Conservation (phyloP, 1,140 invertebrate species). For the Trigoniulus corallinus region DNA sequence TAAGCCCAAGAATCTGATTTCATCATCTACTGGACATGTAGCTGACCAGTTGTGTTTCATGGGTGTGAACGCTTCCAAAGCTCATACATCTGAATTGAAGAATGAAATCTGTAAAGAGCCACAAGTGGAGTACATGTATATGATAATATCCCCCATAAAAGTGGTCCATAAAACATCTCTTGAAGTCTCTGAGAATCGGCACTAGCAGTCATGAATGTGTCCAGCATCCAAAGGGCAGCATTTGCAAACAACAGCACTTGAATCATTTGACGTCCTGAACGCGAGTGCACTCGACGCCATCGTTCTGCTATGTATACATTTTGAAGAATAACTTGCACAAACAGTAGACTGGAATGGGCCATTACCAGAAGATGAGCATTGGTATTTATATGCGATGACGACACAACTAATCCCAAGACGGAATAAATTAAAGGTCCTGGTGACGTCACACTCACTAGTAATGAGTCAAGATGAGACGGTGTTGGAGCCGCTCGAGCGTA, state of each 20-base stretch:
- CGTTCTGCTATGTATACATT: slow-evolving; percentile 44
- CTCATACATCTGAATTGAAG: slow-evolving; percentile 44
- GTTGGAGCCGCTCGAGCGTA: background rate
- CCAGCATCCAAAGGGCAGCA: slow-evolving; percentile 46
- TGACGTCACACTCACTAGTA: slow-evolving; percentile 18
- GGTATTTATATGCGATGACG: slow-evolving; percentile 1
- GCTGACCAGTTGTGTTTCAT: no score
- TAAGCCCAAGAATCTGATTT: no score
- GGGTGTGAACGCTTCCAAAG: slow-evolving; percentile 36
- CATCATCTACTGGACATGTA: no score
- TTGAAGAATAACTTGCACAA: slow-evolving; percentile 36
- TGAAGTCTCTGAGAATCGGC: slow-evolving; percentile 39
- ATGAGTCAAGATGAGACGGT: slow-evolving; percentile 23
- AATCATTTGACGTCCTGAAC: slow-evolving; percentile 45
- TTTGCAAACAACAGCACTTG: slow-evolving; percentile 50
- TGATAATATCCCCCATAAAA: slow-evolving; percentile 47
- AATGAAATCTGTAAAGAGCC: slow-evolving; percentile 53
- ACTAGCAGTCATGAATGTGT: slow-evolving; percentile 47
- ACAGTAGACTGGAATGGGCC: slow-evolving; percentile 28
- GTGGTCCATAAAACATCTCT: slow-evolving; percentile 40
- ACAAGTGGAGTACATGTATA: slow-evolving; percentile 42
- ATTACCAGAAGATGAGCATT: slow-evolving; percentile 30
- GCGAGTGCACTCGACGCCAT: slow-evolving; percentile 33
- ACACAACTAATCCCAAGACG: slow-evolving; percentile 4
- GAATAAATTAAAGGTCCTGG: background rate